A percentile compares a stretch with the other conserved stretches of the same genome.
Evolutionary conservation across 2,797 vertebrate genomes (phyloP).

Genomic region (Sebastes minor): DNA sequence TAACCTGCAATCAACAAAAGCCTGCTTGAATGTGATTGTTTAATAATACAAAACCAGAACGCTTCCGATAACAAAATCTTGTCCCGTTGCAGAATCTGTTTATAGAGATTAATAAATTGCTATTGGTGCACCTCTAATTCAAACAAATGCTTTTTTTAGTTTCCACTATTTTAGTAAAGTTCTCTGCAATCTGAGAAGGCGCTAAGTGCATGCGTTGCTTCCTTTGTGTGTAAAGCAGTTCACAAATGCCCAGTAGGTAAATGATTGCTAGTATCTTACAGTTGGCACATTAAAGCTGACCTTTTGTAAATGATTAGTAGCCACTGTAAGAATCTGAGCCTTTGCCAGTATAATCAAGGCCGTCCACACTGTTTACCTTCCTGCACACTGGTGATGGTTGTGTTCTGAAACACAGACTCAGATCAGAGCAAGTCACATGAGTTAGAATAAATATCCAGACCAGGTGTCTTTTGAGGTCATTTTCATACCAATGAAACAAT

Average conservation of each 20-base stretch:
- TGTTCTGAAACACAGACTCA: constrained; percentile 15
- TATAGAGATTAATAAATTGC: background rate
- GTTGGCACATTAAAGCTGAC: background rate
- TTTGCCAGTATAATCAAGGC: background rate
- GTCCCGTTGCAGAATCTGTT: no score
- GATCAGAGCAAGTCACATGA: background rate
- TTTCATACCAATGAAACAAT: background rate
- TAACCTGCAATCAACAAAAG: no score
- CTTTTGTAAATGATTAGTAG: constrained; percentile 24
- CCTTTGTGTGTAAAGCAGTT: constrained; percentile 1
- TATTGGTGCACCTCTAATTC: background rate
- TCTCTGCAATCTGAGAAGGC: background rate
- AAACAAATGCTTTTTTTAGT: background rate
- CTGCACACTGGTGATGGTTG: background rate
- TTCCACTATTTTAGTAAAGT: background rate
- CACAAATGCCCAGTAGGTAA: constrained; percentile 1
- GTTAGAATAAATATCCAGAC: background rate
- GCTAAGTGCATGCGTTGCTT: background rate
- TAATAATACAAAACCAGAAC: no score
- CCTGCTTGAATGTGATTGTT: no score
- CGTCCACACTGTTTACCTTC: background rate
- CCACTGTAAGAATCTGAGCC: background rate
- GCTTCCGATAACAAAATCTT: no score
- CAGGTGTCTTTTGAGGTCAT: background rate
- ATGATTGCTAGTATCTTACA: background rate